Conservation (phyloP, 2,797 vertebrate species). For the Argya squamiceps region DNA sequence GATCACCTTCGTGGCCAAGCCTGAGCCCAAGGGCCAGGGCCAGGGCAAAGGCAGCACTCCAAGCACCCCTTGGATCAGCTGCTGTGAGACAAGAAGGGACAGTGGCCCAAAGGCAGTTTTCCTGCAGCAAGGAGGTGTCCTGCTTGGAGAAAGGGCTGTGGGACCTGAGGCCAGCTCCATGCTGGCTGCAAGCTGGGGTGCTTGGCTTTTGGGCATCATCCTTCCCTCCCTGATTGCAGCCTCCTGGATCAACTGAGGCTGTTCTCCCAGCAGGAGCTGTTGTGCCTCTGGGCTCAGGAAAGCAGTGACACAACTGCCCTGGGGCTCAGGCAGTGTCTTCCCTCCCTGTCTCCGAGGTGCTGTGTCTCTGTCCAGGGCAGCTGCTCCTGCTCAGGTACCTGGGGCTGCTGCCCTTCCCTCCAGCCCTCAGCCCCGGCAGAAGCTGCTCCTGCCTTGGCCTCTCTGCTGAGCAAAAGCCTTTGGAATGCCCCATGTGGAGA, state of each 20-base stretch:
- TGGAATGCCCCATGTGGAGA: not conserved
- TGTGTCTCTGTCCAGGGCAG: not conserved
- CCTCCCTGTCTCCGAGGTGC: not conserved
- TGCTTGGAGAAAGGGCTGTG: accelerated
- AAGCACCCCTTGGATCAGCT: too few species aligned
- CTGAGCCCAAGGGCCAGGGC: too few species aligned
- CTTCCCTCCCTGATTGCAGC: not conserved
- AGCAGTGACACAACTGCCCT: not conserved
- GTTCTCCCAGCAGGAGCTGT: not conserved
- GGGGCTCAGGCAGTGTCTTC: not conserved
- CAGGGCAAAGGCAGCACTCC: too few species aligned
- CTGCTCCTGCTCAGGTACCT: not conserved
- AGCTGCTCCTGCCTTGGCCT: not conserved
- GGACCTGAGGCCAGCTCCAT: not conserved
- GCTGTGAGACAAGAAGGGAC: not conserved
- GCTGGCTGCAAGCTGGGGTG: not conserved
- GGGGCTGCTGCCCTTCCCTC: not conserved
- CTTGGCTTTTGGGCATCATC: not conserved
- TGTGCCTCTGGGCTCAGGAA: not conserved
- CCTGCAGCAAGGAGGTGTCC: not conserved
- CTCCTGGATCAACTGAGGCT: not conserved
- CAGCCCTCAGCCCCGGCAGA: not conserved
- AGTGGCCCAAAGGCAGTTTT: not conserved
- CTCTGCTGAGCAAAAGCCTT: not conserved
- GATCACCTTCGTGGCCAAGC: too few species aligned